phyloP scores from a whole-genome alignment of 2,113 vertebrate species.

The Hypomesus transpacificus region DNA sequence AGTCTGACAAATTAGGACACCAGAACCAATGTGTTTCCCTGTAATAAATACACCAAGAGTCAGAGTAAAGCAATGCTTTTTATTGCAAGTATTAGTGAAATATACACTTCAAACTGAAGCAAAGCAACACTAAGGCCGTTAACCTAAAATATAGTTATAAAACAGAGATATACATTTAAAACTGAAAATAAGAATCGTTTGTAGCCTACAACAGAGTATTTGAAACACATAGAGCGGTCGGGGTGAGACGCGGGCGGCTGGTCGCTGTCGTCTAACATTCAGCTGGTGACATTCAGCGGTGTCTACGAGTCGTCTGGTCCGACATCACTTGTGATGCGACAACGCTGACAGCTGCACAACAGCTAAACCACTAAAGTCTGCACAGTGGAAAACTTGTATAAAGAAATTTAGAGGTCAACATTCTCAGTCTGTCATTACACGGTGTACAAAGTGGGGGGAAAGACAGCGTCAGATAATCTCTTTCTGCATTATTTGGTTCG shows the following conservation, averaged over 20 bases:
- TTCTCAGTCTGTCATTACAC: constrained; percentile 47
- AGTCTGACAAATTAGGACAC: too few species aligned
- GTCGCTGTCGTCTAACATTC: too few species aligned
- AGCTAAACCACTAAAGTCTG: not conserved
- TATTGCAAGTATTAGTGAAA: constrained; percentile 88
- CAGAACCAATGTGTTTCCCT: not conserved
- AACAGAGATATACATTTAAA: constrained; percentile 56
- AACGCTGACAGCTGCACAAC: constrained; percentile 1
- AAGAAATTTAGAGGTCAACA: constrained; percentile 2
- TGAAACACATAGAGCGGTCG: constrained; percentile 60
- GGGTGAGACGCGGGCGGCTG: too few species aligned
- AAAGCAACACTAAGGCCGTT: constrained; percentile 79
- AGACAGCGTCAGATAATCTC: constrained; percentile 51
- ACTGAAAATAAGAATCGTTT: constrained; percentile 61
- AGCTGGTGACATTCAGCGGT: too few species aligned
- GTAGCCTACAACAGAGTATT: constrained; percentile 68
- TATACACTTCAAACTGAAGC: constrained; percentile 81
- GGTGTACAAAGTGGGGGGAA: constrained; percentile 28
- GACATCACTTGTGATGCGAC: too few species aligned
- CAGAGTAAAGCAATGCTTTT: constrained; percentile 75
- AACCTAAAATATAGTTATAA: constrained; percentile 69
- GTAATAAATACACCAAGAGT: not conserved
- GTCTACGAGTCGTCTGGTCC: too few species aligned
- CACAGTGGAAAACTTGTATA: too few species aligned
- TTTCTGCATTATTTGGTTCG: constrained; percentile 64